Evolutionary conservation across 1,140 invertebrate species (phyloP).

Genomic region (Tetraneura akinire): DNA sequence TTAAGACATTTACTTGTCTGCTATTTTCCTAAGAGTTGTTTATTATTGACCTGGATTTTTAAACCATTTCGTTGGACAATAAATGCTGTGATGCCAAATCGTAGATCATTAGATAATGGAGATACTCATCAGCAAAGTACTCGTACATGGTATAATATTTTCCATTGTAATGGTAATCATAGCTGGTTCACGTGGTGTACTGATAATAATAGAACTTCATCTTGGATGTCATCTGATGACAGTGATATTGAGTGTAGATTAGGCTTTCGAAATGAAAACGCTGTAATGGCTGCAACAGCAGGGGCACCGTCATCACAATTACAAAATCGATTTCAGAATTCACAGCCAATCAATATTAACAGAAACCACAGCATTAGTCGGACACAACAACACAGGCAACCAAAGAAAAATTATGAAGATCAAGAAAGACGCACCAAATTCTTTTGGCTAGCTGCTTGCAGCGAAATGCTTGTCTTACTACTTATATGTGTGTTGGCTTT

Average conservation of each 20-base stretch:
- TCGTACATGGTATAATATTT: background rate
- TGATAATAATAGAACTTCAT: background rate
- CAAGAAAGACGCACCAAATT: slow-evolving; percentile 1
- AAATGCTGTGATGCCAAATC: background rate
- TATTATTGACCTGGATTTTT: background rate
- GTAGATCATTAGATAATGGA: background rate
- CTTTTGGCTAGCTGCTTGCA: slow-evolving; percentile 11
- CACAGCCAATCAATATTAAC: background rate
- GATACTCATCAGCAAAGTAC: background rate
- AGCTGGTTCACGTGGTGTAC: background rate
- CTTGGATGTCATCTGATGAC: slow-evolving; percentile 14
- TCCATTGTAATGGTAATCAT: background rate
- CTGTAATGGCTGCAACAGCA: slow-evolving; percentile 17
- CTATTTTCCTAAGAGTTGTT: background rate
- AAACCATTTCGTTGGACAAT: background rate
- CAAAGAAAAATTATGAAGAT: background rate
- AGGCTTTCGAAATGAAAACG: slow-evolving; percentile 8
- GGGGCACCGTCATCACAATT: background rate
- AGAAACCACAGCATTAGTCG: background rate
- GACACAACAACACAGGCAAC: background rate
- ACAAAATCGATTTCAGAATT: background rate
- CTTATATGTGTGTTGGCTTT: slow-evolving; percentile 21
- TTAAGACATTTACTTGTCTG: background rate
- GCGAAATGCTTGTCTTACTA: background rate
- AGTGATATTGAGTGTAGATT: slow-evolving; percentile 11